Evolutionary conservation across 2,113 vertebrate genomes (phyloP), one percentile per base, ranked within the genome.

Genomic region (Sylvia atricapilla): DNA sequence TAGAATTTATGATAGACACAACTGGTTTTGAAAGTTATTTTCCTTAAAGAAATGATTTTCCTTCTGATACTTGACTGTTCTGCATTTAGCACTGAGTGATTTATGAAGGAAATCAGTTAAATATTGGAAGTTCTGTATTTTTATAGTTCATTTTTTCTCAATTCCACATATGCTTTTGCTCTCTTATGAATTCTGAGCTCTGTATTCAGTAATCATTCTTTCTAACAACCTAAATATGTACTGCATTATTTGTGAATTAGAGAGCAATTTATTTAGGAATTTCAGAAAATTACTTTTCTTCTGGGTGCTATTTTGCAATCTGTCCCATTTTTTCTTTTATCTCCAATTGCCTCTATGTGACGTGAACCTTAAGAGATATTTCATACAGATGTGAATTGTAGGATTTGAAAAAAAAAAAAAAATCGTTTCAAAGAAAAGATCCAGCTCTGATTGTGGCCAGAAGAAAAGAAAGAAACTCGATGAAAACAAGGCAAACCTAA

Each of bases 221-320:
- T 68, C 76, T 66, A 80, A 75, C 77, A 84, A 64, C 64, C 64
- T 92, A 95, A 94, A 85, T 77, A 91, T 16, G 41, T 77, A 74
- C 80, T 75, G 35, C 30, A 75, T 77, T 95, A 79, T 93, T 94
- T 94, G 87, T 67, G 95, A 96, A 93, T 95, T 87, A 95, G 85
- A 73, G 53, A 93, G 70, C 84, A 81, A 86, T 93, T 97, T 81
- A 91, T 94, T 95, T 86, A 88, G 60, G 66, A 77, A 81, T 89
- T 94, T 91, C 67, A 35, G 68, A 82, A 94, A 96, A 95, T 37
- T 80, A 91, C 81, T 89, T 95, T 67, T 76, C 52, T 94, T 86
- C 82, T 78, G 25, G 33, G 12, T 64, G 64, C 13, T 67, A 46
- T 92, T 93, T 69, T 69, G 76, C 62, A 37, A 25, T 60, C 85